Base-by-base conservation (phyloP, 64 coral and sea anemone species). In the Astreopora myriophthalma region DNA sequence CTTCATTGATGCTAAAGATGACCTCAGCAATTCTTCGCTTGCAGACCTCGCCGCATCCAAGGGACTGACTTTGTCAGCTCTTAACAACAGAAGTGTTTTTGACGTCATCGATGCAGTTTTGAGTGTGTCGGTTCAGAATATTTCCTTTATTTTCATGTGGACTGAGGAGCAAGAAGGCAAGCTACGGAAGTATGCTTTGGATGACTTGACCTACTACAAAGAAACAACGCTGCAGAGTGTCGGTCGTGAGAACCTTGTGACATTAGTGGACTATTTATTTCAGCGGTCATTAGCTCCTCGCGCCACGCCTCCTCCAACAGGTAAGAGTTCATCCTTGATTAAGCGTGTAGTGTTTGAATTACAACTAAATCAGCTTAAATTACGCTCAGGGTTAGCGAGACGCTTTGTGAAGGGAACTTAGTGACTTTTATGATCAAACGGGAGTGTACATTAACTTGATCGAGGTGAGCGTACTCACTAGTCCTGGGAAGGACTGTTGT, bases 121-220 rank as follows among this genome's bases (percentile, higher is more conserved):
- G 57, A 89, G 17, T 52, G 40, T 71, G 22, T 79, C 94, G 1
- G 38, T 74, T 1, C 23, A 63, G 34, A 93, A 96, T 32, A 38
- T 89, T 84, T 93, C 90, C 19, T 84, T 89, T 6, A 72, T 96
- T 22, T 93, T 93, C 37, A 74, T 37, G 14, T 96, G 94, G 94
- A 63, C 76, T 16, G 26, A 79, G 31, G 3, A 85, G 19, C 52
- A 65, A 55, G 51, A 84, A n/a, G 38, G 29, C 32, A 74, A 37
- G 58, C 60, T 96, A 4, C 4, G 11, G 11, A 46, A 6, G 4
- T 46, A 46, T 11, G 11, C 42, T 46, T 11, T 46, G 42, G 42
- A 46, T 46, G 42, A 46, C 11, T 6, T 46, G 4, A 11, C 42
- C 42, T 66, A 66, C 62, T 66, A 66, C 62, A 66, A 10, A 39